Percentiles rank a stretch among this genome's conserved stretches.
Evolutionary conservation across 2,888 invertebrate species (phyloP).

Genomic region (Malthinus flaveolus): DNA sequence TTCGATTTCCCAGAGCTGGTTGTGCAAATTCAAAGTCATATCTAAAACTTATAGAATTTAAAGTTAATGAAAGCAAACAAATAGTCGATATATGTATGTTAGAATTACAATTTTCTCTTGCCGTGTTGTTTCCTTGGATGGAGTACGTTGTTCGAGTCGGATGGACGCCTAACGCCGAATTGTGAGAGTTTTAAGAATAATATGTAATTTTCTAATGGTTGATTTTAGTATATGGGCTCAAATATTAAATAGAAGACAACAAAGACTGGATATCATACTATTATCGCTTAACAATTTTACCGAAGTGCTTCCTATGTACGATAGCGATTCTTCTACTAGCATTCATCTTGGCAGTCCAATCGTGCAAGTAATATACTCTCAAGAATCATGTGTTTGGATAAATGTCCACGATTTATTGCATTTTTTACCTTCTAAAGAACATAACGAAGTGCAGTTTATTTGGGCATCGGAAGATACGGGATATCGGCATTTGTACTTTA

Average conservation of each 20-base stretch:
- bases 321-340: conserved; percentile 44
- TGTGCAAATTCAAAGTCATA: conserved; percentile 89
- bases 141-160: conserved; percentile 95
- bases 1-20: conserved; percentile 86
- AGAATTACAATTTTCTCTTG: conserved; percentile 75
- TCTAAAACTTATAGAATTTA: conserved; percentile 83
- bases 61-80: conserved; percentile 65
- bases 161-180: conserved; percentile 90
- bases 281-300: conserved; percentile 80
- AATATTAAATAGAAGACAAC: conserved; percentile 85
- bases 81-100: conserved; percentile 75
- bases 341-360: conserved; percentile 53
- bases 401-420: conserved; percentile 90
- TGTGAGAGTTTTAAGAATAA: conserved; percentile 63
- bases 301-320: conserved; percentile 60
- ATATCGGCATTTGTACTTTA: conserved; percentile 83
- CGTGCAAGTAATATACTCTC: conserved; percentile 64
- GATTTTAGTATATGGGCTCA: conserved; percentile 84
- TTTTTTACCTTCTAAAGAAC: conserved; percentile 70
- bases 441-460: conserved; percentile 66
- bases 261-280: conserved; percentile 79
- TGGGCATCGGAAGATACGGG: conserved; percentile 95
- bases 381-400: conserved; percentile 83
- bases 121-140: conserved; percentile 85
- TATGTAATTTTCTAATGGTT: conserved; percentile 15